Evolutionary conservation across 2,888 invertebrate species (phyloP).

Genomic region (Heliconius cydno): DNA sequence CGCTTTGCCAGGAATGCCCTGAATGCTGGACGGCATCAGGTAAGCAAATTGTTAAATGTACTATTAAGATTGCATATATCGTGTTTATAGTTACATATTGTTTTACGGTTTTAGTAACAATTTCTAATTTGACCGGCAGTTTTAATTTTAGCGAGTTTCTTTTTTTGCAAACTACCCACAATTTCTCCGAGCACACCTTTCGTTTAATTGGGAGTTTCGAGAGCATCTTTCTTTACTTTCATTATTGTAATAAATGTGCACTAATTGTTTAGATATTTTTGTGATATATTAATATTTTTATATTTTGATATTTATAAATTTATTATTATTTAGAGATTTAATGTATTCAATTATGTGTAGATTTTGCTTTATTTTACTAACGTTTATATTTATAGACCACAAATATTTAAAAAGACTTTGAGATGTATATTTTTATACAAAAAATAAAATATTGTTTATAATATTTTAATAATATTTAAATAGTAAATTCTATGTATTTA

Average conservation of each 20-base stretch:
- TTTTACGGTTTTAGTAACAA: constrained; percentile 24
- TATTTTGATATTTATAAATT: background rate
- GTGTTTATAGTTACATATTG: background rate
- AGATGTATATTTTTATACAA: no score
- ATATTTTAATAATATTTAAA: background rate
- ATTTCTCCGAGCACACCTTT: constrained; percentile 38
- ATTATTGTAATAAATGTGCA: background rate
- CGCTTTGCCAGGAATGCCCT: constrained; percentile 84
- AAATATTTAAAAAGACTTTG: background rate
- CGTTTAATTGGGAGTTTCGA: constrained; percentile 40
- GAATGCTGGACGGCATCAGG: constrained; percentile 86
- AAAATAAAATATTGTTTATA: no score
- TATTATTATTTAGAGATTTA: background rate
- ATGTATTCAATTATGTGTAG: no score
- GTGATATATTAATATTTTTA: background rate
- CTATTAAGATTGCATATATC: constrained; percentile 40
- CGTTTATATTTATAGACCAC: background rate
- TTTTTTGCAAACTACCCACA: constrained; percentile 41
- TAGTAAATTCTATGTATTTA: background rate
- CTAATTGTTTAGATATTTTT: background rate
- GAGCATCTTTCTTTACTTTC: constrained; percentile 40
- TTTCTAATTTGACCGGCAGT: constrained; percentile 42
- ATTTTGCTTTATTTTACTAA: no score
- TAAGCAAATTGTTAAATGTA: constrained; percentile 63
- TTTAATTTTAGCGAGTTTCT: constrained; percentile 44